Base-by-base conservation (phyloP, 2,888 invertebrate genomes). In the Caenorhabditis sp. region DNA sequence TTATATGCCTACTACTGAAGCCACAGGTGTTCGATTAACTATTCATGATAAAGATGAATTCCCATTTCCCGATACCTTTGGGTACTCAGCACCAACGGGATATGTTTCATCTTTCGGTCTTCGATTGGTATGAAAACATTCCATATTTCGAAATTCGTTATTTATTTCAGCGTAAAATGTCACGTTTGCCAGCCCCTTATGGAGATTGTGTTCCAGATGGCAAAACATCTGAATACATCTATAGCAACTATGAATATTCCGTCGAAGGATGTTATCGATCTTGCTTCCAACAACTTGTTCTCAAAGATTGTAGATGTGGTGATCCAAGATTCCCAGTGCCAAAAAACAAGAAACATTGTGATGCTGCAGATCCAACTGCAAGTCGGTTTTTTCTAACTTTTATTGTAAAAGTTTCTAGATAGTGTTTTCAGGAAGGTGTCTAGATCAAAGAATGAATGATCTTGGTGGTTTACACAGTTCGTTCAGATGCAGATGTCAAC, bases 241-340 rank as follows among this genome's bases (percentile, higher is more conserved):
- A 86, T 56, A 59, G 65, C 10, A 78, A 83, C 23, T 83, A 84
- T 65, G 80, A 78, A 53, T 86, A 87, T 67, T 83, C 86, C 1
- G 84, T 84, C 5, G 86, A 86, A 83, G 86, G 86, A 1, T 86
- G 86, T 63, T 86, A 82, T 63, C 83, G 86, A 12, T 83, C 83
- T 12, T 86, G 86, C 57, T 86, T 87, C 72, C 86, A 86, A 72
- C 81, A 85, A 43, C 59, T 83, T 0, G 83, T 86, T 8, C 67
- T 86, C 21, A 75, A 80, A 50, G 82, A 84, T 49, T 87, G 87
- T 53, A 76, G 77, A 53, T 87, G 87, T 67, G 87, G 86, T 8
- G 87, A 87, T 76, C 87, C 87, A 0, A 76, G 87, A 8, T 86
- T 86, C 57, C 87, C 87, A 1, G 82, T 84, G 2, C 82, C 83